Base-by-base conservation (phyloP, 2,888 invertebrate genomes). In the Sympetrum striolatum region DNA sequence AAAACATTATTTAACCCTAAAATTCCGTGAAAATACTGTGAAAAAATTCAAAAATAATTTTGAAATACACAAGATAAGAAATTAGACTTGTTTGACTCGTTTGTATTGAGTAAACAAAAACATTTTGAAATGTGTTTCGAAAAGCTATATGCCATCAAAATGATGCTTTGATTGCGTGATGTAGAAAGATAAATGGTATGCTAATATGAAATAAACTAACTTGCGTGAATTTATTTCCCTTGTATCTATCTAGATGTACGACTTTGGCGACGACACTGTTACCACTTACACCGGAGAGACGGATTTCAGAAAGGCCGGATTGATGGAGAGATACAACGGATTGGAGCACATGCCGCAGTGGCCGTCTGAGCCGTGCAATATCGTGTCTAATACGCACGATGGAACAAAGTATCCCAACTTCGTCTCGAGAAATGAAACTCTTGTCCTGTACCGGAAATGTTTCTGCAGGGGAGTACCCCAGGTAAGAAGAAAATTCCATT, bases 371-470 rank as follows among this genome's bases (percentile, higher is more conserved):
- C 96, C 96, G 91, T 98, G 98, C 93, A 97, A 97, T 81, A 96
- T 96, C 92, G 96, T 98, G 12, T 95, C 96, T 91, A 95, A 96
- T 39, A 96, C 97, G 0, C 98, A 98, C 0, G 98, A 98, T 93
- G 98, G 98, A 1, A 96, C 97, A 25, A 98, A 98, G 93, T 98
- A 98, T 93, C 95, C 95, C 35, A 96, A 97, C 22, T 96, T 96
- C 90, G 95, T 98, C 0, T 92, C 94, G 39, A 95, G 95, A 22
- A 96, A 97, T 91, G 97, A 97, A 22, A 95, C 95, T 0, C 93
- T 98, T 0, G 93, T 96, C 91, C 97, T 98, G 94, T 98, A 96
- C 93, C 95, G 98, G 91, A 97, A 97, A 93, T 98, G 98, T 93
- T 95, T 98, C 93, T 98, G 98, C 93, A 95, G 98, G 12, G 86